Evolutionary conservation across 2,113 vertebrate species (phyloP).

Genomic region (Neotoma lepida): DNA sequence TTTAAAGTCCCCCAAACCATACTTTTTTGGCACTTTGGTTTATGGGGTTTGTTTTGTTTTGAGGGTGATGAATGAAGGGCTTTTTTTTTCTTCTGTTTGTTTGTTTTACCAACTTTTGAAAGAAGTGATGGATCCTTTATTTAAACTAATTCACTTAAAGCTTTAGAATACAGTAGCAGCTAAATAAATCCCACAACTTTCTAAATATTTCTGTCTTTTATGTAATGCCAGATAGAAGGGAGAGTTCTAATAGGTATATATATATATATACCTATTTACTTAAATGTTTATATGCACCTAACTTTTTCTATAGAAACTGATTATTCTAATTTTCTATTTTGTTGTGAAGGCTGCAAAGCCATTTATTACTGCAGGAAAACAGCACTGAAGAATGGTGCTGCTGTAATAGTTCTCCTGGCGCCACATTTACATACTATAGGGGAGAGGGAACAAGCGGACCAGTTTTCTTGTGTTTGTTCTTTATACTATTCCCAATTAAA

Average conservation of each 20-base stretch:
- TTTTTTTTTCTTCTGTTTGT: constrained; percentile 54
- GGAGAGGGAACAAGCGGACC: constrained; percentile 31
- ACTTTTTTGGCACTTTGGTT: constrained; percentile 46
- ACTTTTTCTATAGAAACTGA: constrained; percentile 41
- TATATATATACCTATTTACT: constrained; percentile 60
- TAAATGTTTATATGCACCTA: neutral
- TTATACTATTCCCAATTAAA: constrained; percentile 46
- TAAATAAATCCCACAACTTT: constrained; percentile 70
- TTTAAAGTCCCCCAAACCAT: constrained; percentile 44
- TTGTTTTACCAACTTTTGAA: constrained; percentile 56
- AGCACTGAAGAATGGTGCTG: constrained; percentile 43
- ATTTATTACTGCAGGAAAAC: constrained; percentile 35
- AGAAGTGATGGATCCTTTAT: constrained; percentile 59
- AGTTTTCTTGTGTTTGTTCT: constrained; percentile 43
- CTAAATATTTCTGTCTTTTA: constrained; percentile 52
- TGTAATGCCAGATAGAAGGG: constrained; percentile 43
- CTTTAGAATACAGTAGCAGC: constrained; percentile 62
- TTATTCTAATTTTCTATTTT: constrained; percentile 50
- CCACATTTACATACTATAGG: constrained; percentile 33
- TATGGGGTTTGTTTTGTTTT: constrained; percentile 48
- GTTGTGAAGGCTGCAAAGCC: constrained; percentile 30
- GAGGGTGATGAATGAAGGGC: constrained; percentile 10
- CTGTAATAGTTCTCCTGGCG: neutral
- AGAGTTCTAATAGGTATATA: constrained; percentile 67
- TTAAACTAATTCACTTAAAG: constrained; percentile 59